phyloP scores from a whole-genome alignment of 1,140 invertebrate species.

The Dreissena rostriformis region DNA sequence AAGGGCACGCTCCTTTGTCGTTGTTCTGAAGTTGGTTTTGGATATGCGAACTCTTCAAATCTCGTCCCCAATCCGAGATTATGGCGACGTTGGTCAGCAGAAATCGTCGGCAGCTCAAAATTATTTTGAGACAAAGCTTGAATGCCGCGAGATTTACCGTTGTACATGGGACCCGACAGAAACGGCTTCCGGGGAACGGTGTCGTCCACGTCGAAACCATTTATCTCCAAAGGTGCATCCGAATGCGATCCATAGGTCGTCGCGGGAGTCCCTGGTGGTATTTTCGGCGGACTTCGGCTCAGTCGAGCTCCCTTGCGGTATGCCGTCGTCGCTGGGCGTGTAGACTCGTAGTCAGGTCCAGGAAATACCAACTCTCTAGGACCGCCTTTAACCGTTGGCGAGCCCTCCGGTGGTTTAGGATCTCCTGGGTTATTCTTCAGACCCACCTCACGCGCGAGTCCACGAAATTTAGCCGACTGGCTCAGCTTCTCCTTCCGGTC shows the following conservation, averaged over 20 bases:
- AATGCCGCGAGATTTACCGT: constrained; percentile 14
- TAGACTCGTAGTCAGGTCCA: not conserved
- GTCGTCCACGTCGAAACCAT: constrained; percentile 18
- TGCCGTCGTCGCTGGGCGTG: not conserved
- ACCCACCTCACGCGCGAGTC: constrained; percentile 43
- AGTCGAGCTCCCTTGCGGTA: not conserved
- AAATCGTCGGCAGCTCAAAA: constrained; percentile 46
- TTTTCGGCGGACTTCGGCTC: constrained; percentile 24
- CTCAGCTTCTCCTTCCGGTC: constrained; percentile 14
- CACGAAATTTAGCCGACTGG: constrained; percentile 10
- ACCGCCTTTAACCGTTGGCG: not conserved
- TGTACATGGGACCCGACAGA: constrained; percentile 29
- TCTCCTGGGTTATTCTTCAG: not conserved
- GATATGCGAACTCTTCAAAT: constrained; percentile 41
- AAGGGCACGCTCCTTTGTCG: constrained; percentile 40
- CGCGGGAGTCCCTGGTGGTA: constrained; percentile 24
- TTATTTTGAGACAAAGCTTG: constrained; percentile 9
- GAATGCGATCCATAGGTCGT: not conserved
- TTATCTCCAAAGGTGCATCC: not conserved
- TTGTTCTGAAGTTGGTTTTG: constrained; percentile 34
- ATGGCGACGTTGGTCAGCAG: constrained; percentile 36
- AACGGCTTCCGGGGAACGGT: constrained; percentile 46
- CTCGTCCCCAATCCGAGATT: constrained; percentile 16
- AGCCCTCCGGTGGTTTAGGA: not conserved
- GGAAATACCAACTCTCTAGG: constrained; percentile 35